A percentile compares a stretch with the other conserved stretches of the same genome.
These are phyloP conservation scores for Stenodera caucasica DNA, from an alignment of 2,888 invertebrate genomes.

Conservation along the genomic window DNA sequence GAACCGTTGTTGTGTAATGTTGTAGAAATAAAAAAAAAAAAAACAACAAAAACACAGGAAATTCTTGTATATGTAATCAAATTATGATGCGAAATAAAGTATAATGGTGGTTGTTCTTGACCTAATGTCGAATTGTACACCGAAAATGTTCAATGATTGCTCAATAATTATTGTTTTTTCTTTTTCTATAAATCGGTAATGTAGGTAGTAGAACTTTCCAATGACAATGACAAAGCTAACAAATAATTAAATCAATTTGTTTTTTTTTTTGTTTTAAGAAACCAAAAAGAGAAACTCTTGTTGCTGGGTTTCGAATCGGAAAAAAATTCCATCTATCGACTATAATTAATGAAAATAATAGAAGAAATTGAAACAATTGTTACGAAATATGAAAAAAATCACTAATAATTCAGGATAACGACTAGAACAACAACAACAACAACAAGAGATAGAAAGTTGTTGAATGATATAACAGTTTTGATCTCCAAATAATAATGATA, in stretches of 20 bases:
- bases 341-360: background rate
- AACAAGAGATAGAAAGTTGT: slow-evolving; percentile 1
- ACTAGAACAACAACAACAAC: background rate
- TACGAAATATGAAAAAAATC: background rate
- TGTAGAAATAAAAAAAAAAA: too few species aligned
- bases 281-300: background rate
- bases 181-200: background rate
- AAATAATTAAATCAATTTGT: background rate
- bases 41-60: background rate
- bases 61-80: background rate
- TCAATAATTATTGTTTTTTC: background rate
- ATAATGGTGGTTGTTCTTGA: slow-evolving; percentile 1
- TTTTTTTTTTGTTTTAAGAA: background rate
- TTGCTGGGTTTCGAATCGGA: background rate
- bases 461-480: slow-evolving; percentile 3
- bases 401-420: background rate
- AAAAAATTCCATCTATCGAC: background rate
- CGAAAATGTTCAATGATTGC: background rate
- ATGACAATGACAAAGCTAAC: slow-evolving; percentile 2
- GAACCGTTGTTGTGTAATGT: background rate
- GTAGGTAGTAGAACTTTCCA: slow-evolving; percentile 8
- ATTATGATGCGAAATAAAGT: background rate
- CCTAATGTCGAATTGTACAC: slow-evolving; percentile 1
- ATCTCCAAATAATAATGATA: slow-evolving; percentile 1
- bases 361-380: background rate